Conservation (phyloP, 2,797 vertebrate genomes). For the Pachyuromys duprasi region DNA sequence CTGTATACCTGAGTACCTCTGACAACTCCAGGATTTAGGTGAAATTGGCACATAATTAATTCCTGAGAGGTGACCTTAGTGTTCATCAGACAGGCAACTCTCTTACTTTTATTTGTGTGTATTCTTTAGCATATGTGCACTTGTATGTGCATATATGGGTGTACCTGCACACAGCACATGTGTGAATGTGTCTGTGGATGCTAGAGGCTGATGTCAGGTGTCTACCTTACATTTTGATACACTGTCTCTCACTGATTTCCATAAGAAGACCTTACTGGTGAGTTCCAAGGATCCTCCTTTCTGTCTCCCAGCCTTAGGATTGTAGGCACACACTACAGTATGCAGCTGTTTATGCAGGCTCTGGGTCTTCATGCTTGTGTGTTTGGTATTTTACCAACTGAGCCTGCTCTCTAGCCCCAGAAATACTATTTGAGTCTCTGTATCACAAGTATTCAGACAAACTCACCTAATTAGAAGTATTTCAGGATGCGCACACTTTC, state of each 20-base stretch:
- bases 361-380: neutral
- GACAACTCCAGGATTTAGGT: neutral
- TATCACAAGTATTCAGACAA: neutral
- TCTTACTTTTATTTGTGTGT: neutral
- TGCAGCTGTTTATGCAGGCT: no score
- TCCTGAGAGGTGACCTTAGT: conserved; percentile 3
- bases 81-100: neutral
- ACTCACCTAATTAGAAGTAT: neutral
- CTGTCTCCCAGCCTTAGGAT: neutral
- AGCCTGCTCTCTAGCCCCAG: neutral
- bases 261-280: neutral
- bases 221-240: neutral
- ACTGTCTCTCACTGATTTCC: neutral
- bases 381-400: neutral
- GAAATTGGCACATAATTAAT: neutral
- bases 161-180: neutral
- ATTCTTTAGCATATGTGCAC: neutral
- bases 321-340: neutral
- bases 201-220: neutral
- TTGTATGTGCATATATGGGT: no score
- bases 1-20: neutral
- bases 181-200: neutral
- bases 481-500: neutral
- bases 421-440: neutral
- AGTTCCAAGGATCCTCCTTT: neutral